Evolutionary conservation across 2,888 invertebrate species (phyloP).

Genomic region (Sericinus montela): DNA sequence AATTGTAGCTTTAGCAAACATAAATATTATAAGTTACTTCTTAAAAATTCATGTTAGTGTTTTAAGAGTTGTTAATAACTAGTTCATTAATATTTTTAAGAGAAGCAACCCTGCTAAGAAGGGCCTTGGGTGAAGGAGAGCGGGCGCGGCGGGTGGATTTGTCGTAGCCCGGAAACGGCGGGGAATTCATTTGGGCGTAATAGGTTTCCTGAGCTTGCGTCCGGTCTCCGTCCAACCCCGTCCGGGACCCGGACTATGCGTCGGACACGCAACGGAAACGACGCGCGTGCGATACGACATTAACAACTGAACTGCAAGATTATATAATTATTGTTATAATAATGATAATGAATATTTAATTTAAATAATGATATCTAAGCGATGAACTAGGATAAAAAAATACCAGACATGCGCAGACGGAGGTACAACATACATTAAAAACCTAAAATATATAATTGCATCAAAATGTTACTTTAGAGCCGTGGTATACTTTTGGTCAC

Average conservation of each 20-base stretch:
- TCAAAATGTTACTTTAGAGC: too few species aligned
- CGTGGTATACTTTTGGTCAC: too few species aligned
- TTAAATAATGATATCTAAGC: conserved; percentile 6
- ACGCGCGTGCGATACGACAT: conserved; percentile 32
- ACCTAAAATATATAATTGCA: too few species aligned
- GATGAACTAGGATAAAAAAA: too few species aligned
- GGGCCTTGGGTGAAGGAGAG: conserved; percentile 61
- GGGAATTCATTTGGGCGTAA: conserved; percentile 78
- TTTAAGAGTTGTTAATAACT: too few species aligned
- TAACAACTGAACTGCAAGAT: conserved; percentile 8
- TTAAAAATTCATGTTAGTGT: too few species aligned
- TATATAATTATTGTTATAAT: not conserved
- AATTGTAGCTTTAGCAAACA: too few species aligned
- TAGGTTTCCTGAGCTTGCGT: conserved; percentile 73
- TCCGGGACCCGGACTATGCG: conserved; percentile 55
- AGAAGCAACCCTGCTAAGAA: conserved; percentile 48
- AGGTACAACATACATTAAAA: too few species aligned
- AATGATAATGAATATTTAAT: too few species aligned
- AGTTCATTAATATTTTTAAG: not conserved
- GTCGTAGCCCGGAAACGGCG: conserved; percentile 72
- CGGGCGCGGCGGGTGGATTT: conserved; percentile 60
- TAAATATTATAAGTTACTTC: too few species aligned
- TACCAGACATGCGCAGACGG: too few species aligned
- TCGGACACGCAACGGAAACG: conserved; percentile 55
- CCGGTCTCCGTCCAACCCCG: conserved; percentile 60